These are phyloP conservation scores for Platalea minor DNA, from an alignment of 2,797 vertebrate species.

Conservation along the genomic window DNA sequence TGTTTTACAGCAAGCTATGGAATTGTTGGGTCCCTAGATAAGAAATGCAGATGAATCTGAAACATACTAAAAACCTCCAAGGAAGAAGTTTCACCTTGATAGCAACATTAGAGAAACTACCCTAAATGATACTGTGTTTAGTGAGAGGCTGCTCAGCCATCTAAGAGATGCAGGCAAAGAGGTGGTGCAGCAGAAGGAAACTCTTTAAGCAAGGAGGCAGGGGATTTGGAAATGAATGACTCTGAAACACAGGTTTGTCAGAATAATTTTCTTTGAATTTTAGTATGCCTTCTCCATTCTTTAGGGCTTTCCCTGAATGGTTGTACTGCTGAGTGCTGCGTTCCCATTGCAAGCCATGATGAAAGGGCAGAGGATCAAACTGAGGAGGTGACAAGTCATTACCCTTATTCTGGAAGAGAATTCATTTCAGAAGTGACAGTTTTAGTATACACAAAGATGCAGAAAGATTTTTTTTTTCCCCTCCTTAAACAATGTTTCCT, in stretches of 20 bases:
- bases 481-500: neutral
- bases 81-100: neutral
- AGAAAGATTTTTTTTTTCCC: neutral
- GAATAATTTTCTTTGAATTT: neutral
- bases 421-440: neutral
- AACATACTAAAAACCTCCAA: neutral
- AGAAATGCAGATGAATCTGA: neutral
- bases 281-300: neutral
- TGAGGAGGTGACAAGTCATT: neutral
- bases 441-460: neutral
- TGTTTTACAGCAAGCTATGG: neutral
- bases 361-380: conserved; percentile 8
- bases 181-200: neutral
- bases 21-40: neutral
- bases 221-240: neutral
- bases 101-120: neutral
- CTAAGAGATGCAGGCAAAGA: neutral
- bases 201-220: neutral
- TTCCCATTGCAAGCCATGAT: neutral
- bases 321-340: neutral
- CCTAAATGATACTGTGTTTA: neutral
- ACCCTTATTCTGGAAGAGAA: neutral
- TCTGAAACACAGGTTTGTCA: neutral
- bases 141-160: neutral
- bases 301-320: neutral